phyloP scores from a whole-genome alignment of 2,888 invertebrate species.

The Halictus quadricinctus region DNA sequence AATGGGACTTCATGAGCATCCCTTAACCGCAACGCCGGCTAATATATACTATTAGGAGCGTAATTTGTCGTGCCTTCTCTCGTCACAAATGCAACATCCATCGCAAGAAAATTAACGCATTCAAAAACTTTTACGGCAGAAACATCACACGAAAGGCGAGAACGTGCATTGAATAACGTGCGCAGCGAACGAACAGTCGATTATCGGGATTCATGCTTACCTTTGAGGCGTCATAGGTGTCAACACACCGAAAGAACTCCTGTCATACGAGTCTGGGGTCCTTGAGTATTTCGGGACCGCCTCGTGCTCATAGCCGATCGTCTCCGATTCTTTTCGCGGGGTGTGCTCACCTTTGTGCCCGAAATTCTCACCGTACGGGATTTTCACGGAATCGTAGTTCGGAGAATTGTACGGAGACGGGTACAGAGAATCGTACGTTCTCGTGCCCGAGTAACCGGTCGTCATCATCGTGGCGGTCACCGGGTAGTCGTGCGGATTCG shows the following conservation, averaged over 20 bases:
- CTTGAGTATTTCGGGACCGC: slow-evolving; percentile 69
- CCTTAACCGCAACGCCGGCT: neutral
- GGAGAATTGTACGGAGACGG: slow-evolving; percentile 79
- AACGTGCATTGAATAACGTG: neutral
- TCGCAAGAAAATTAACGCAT: neutral
- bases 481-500: slow-evolving; percentile 76
- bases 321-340: slow-evolving; percentile 68
- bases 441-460: slow-evolving; percentile 66
- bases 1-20: neutral
- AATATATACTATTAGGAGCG: neutral
- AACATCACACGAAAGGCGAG: neutral
- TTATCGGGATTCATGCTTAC: slow-evolving; percentile 61
- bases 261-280: slow-evolving; percentile 76
- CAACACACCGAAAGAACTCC: slow-evolving; percentile 73
- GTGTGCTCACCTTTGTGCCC: slow-evolving; percentile 71
- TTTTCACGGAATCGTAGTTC: slow-evolving; percentile 71
- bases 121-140: neutral
- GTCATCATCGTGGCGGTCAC: slow-evolving; percentile 73
- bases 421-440: slow-evolving; percentile 73
- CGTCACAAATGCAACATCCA: neutral
- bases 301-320: slow-evolving; percentile 62
- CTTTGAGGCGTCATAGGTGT: slow-evolving; percentile 78
- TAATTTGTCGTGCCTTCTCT: neutral
- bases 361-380: slow-evolving; percentile 70
- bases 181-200: neutral